These are phyloP conservation scores for Smittia sp. DNA, from an alignment of 2,888 invertebrate genomes.

Conservation along the genomic window DNA sequence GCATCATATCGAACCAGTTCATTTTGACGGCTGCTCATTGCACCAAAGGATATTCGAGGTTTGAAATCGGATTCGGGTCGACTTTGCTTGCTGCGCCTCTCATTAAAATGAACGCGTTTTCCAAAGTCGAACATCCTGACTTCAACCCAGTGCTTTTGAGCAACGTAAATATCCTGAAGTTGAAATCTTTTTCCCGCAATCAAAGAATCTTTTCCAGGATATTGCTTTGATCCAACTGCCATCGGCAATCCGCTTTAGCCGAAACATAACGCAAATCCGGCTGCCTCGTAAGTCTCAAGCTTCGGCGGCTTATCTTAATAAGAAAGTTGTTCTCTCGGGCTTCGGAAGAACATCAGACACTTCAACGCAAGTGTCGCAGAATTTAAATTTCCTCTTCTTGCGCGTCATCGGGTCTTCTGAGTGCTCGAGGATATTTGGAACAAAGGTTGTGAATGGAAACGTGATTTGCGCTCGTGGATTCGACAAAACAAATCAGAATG, in stretches of 20 bases:
- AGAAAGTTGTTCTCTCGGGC: conserved; percentile 49
- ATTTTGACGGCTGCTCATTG: conserved; percentile 36
- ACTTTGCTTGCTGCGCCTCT: neutral
- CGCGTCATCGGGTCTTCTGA: conserved; percentile 42
- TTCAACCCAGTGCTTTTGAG: conserved; percentile 2
- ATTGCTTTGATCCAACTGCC: conserved; percentile 32
- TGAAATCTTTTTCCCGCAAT: neutral
- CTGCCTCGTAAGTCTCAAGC: conserved; percentile 46
- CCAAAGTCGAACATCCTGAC: conserved; percentile 20
- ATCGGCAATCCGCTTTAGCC: conserved; percentile 44
- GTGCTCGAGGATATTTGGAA: conserved; percentile 42
- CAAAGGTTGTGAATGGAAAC: conserved; percentile 42
- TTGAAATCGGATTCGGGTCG: conserved; percentile 31
- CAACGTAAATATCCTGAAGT: conserved; percentile 7
- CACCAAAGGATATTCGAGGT: neutral
- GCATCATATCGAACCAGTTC: neutral
- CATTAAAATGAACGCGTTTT: neutral
- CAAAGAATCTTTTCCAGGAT: conserved; percentile 5
- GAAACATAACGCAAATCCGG: conserved; percentile 47
- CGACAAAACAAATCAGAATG: conserved; percentile 39
- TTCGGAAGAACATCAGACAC: conserved; percentile 51
- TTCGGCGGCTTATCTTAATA: conserved; percentile 47
- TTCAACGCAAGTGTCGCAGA: conserved; percentile 35
- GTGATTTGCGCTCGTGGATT: conserved; percentile 43
- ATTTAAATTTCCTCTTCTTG: conserved; percentile 22